Base-by-base conservation (phyloP, 2,888 invertebrate genomes). In the Idaea dimidiata region DNA sequence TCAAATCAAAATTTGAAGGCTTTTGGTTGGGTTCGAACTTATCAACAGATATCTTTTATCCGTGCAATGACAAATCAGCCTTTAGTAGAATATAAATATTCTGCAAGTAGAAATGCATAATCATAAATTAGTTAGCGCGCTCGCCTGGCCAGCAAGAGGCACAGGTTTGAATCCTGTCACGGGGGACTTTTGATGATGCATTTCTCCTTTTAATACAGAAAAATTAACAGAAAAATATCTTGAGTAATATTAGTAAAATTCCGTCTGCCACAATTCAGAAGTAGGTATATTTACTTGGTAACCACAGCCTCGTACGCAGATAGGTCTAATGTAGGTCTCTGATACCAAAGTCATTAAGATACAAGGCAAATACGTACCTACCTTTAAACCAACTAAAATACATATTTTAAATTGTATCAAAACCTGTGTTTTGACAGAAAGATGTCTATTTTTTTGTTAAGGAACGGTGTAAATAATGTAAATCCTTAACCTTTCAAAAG, bases 311-410 rank as follows among this genome's bases (percentile, higher is more conserved):
- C 65, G 69, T 78, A 77, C 80, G 77, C 73, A 76, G 74, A 66
- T 69, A 63, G 60, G 31, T 59, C 43, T 56, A 72, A 85, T 83
- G 74, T 83, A 80, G 83, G 83, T 79, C 73, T 69, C 74, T 75
- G 86, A 87, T 86, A 85, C 77, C 68, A 78, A 79, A 80, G 77
- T 76, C 84, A 82, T 88, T 88, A 88, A 84, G 86, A 84, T 82
- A 82, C 74, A 65, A 70, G 70, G 68, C 60, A 68, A 70, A 72
- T 63, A 55, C 64, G 64, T 59, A 59, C 53, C 58, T 61, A 17
- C 17, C 10, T 6, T 4, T 7, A 7, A 16, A 54, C 54, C 59
- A 55, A 64, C 62, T 32, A 55, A 64, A 57, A 57, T 64, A 66
- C 62, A 57, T 62, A 70, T 59, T 59, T 63, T 60, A 64, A 61